Evolutionary conservation across 2,888 invertebrate species (phyloP).

Genomic region (Synergus japonicus): DNA sequence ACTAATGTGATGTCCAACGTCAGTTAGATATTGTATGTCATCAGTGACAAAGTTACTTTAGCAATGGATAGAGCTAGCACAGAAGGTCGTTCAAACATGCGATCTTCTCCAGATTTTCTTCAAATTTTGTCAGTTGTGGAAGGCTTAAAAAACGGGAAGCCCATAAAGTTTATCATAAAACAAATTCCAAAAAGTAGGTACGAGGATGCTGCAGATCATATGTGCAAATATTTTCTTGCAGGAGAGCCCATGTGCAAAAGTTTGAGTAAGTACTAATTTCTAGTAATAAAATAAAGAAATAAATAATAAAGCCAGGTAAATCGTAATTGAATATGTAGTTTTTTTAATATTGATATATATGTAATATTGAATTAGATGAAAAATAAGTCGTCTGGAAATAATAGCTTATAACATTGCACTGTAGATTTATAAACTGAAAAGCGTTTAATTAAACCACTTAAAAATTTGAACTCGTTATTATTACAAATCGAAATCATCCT

Average conservation of each 20-base stretch:
- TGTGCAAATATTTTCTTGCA: constrained; percentile 62
- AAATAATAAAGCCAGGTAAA: background rate
- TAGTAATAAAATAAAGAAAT: background rate
- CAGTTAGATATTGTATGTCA: background rate
- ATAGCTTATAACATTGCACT: too few relatives aligned
- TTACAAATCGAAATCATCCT: too few relatives aligned
- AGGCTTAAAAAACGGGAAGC: constrained; percentile 52
- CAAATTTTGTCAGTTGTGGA: background rate
- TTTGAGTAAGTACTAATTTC: constrained; percentile 59
- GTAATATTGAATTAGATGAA: too few relatives aligned
- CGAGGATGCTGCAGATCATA: constrained; percentile 65
- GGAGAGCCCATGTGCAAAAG: constrained; percentile 64
- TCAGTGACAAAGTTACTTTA: background rate
- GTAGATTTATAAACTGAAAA: too few relatives aligned
- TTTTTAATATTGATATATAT: too few relatives aligned
- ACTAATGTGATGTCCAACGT: background rate
- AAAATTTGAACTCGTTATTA: too few relatives aligned
- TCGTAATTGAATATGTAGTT: background rate
- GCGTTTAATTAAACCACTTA: too few relatives aligned
- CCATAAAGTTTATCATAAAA: constrained; percentile 66
- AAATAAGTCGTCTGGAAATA: too few relatives aligned
- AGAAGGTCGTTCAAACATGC: background rate
- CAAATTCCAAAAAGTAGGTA: constrained; percentile 69
- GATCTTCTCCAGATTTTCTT: background rate
- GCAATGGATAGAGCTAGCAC: background rate